These are phyloP conservation scores for Strix uralensis DNA, from an alignment of 2,113 vertebrate genomes.

Conservation along the genomic window DNA sequence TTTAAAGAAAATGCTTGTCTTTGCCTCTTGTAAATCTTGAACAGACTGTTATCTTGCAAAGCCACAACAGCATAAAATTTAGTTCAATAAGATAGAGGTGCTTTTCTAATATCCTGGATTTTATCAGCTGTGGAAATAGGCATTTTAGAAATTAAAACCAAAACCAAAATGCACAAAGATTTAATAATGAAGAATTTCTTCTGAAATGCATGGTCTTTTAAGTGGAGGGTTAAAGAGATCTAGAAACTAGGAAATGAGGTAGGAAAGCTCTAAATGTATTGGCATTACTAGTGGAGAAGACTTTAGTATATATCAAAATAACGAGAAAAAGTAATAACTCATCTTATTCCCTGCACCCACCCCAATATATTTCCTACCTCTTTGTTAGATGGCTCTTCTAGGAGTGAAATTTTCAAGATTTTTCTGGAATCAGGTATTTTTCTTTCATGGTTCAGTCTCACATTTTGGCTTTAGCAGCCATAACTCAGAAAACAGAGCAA, in stretches of 20 bases:
- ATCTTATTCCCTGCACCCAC: background rate
- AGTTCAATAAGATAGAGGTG: background rate
- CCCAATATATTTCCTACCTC: background rate
- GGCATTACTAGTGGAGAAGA: background rate
- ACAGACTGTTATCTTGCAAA: conserved; percentile 20
- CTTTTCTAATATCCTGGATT: background rate
- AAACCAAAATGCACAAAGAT: background rate
- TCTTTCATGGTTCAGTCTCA: background rate
- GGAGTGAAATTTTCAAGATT: background rate
- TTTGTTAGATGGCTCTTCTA: background rate
- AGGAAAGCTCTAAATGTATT: background rate
- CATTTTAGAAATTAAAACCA: background rate
- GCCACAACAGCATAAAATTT: background rate
- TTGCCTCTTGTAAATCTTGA: background rate
- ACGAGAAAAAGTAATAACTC: background rate
- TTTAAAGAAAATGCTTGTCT: conserved; percentile 22
- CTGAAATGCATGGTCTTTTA: background rate
- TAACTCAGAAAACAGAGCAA: background rate
- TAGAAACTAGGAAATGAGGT: background rate
- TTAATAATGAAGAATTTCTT: background rate
- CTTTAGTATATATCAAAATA: background rate
- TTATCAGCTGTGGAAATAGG: background rate
- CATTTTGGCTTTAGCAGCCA: background rate
- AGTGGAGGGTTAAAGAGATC: background rate
- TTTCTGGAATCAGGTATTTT: background rate